Evolutionary conservation across 2,113 vertebrate genomes (phyloP).

Genomic region (Isurus oxyrinchus): DNA sequence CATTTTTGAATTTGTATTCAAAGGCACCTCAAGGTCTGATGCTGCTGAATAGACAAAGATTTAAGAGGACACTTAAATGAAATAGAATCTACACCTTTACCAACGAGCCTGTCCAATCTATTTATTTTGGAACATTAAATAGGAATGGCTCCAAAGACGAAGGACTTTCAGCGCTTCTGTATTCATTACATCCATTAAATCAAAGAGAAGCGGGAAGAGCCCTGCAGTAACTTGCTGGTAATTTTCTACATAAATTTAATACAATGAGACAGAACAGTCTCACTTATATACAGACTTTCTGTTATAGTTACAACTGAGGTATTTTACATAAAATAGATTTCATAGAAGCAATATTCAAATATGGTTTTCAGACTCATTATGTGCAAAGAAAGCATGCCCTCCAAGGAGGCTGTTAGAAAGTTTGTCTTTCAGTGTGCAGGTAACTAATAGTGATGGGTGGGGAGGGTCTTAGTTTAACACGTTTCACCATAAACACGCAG

Average conservation of each 20-base stretch:
- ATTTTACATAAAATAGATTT: background rate
- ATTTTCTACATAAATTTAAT: background rate
- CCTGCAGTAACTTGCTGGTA: background rate
- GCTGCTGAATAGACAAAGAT: background rate
- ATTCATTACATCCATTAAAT: background rate
- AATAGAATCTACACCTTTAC: background rate
- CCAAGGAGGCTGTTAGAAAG: background rate
- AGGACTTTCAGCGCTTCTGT: background rate
- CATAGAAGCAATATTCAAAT: background rate
- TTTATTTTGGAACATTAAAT: slow-evolving; percentile 5
- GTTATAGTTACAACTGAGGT: background rate
- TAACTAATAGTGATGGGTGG: background rate
- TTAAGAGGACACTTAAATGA: background rate
- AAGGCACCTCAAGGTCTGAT: background rate
- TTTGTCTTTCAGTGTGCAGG: background rate
- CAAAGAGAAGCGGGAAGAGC: background rate
- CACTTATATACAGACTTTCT: background rate
- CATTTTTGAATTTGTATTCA: background rate
- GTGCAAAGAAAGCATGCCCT: too few relatives aligned
- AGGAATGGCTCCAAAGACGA: background rate
- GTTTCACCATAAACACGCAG: background rate
- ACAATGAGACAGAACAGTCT: background rate
- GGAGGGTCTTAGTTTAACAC: background rate
- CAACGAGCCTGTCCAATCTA: background rate
- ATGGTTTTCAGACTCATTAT: background rate